phyloP scores from a whole-genome alignment of 1,140 invertebrate species.

The Drosophila punjabiensis region DNA sequence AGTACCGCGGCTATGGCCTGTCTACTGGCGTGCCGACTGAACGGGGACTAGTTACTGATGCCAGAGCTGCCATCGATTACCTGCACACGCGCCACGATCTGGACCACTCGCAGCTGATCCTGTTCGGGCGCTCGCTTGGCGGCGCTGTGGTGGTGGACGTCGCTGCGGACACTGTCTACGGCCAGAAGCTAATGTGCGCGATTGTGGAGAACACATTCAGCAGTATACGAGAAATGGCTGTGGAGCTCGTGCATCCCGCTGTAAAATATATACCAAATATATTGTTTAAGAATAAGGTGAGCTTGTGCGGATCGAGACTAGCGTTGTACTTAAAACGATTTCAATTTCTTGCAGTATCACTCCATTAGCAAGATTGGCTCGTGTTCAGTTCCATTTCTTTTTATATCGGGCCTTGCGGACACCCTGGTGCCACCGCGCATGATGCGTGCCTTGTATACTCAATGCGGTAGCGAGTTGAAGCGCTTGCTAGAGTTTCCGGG shows the following conservation, averaged over 20 bases:
- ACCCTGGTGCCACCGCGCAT: constrained; percentile 93
- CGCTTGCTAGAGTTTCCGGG: constrained; percentile 90
- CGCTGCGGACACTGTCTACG: constrained; percentile 90
- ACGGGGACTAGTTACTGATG: constrained; percentile 94
- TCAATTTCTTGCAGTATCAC: constrained; percentile 49
- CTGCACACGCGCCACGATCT: constrained; percentile 92
- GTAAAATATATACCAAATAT: constrained; percentile 90
- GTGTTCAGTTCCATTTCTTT: constrained; percentile 90
- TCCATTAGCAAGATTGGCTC: constrained; percentile 88
- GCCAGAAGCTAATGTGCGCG: constrained; percentile 92
- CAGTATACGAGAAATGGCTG: constrained; percentile 96
- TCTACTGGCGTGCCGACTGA: constrained; percentile 95
- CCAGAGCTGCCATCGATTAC: constrained; percentile 94
- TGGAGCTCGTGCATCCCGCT: constrained; percentile 89
- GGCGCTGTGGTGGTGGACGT: constrained; percentile 95
- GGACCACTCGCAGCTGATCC: constrained; percentile 93
- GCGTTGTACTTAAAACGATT: background rate
- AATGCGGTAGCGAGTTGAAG: constrained; percentile 90
- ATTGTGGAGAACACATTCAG: constrained; percentile 98
- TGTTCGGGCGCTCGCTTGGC: constrained; percentile 97
- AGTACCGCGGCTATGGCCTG: constrained; percentile 97
- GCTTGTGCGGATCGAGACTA: background rate
- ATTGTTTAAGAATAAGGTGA: constrained; percentile 94
- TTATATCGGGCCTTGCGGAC: constrained; percentile 93
- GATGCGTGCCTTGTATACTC: constrained; percentile 92